These are phyloP conservation scores for Eulithis prunata DNA, from an alignment of 2,888 invertebrate genomes.

Conservation along the genomic window DNA sequence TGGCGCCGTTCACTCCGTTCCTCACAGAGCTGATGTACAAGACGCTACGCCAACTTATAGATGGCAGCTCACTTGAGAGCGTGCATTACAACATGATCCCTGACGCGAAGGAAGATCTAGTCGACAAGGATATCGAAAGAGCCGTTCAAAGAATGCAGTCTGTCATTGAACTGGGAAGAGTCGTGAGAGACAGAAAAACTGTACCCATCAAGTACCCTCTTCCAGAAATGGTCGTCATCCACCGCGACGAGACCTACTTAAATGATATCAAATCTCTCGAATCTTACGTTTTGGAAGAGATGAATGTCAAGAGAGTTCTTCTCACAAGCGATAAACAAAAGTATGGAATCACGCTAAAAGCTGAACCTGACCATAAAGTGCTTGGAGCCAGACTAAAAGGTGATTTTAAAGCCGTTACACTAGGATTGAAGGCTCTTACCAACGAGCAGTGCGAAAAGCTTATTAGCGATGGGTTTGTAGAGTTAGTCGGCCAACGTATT, in stretches of 20 bases:
- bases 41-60: conserved; percentile 88
- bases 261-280: conserved; percentile 91
- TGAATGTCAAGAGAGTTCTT: conserved; percentile 94
- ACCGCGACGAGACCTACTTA: conserved; percentile 91
- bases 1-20: conserved; percentile 99
- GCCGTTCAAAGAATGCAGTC: conserved; percentile 97
- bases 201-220: conserved; percentile 98
- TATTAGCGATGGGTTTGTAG: conserved; percentile 88
- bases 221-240: conserved; percentile 97
- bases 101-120: conserved; percentile 87
- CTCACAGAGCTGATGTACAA: conserved; percentile 98
- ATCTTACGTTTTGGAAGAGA: conserved; percentile 94
- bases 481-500: conserved; percentile 90
- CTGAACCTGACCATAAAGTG: conserved; percentile 97
- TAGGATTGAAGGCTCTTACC: conserved; percentile 90
- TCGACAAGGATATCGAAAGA: conserved; percentile 93
- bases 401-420: conserved; percentile 94
- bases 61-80: conserved; percentile 86
- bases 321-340: conserved; percentile 95
- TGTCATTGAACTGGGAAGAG: conserved; percentile 96
- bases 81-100: conserved; percentile 97
- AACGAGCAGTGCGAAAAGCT: conserved; percentile 92
- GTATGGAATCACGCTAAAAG: conserved; percentile 95
- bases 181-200: conserved; percentile 96
- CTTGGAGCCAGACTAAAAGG: conserved; percentile 95